Evolutionary conservation across 2,888 invertebrate genomes (phyloP), one percentile per base, ranked within the genome.

Genomic region (Lutraria lutraria): DNA sequence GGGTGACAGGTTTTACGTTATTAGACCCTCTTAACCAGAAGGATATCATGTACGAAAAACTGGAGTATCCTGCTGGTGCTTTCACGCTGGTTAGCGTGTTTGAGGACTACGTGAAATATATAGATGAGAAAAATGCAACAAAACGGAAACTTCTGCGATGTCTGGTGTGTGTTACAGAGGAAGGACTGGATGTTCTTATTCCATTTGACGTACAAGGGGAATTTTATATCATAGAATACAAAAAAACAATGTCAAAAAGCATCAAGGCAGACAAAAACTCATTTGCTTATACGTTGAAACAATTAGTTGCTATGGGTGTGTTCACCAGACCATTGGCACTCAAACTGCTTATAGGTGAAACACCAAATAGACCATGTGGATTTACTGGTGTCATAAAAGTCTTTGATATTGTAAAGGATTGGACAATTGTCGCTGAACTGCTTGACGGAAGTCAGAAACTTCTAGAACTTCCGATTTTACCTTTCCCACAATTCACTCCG

Each of bases 341-440:
- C 13, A 93, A 93, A 90, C 84, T 95, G 13, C 60, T 94, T 25
- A 89, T 87, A 16, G 95, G 95, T 0, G 92, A 92, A n/a, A 92
- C 93, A 16, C 95, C 95, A 6, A 84, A 89, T 56, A 93, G 93
- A 81, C 93, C 93, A 21, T 95, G 94, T 83, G 93, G 94, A 13
- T 95, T 95, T 87, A 94, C 94, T 10, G 92, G 93, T 31, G 89
- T 94, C 2, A 81, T 95, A 15, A 94, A 94, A 88, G 92, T 94
- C 12, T 89, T 91, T 90, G 93, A 94, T 68, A 91, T 94, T n/a
- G 91, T 92, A 10, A 93, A 93, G 86, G 94, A 95, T 76, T 93
- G 94, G 82, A 94, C 94, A n/a, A 89, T 94, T 21, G 89, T 95
- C 21, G 93, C 92, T 0, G 93, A 92, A 82, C 93, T 94, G 13